Base-by-base conservation (phyloP, 2,888 invertebrate species). In the Eurytoma adleriae region DNA sequence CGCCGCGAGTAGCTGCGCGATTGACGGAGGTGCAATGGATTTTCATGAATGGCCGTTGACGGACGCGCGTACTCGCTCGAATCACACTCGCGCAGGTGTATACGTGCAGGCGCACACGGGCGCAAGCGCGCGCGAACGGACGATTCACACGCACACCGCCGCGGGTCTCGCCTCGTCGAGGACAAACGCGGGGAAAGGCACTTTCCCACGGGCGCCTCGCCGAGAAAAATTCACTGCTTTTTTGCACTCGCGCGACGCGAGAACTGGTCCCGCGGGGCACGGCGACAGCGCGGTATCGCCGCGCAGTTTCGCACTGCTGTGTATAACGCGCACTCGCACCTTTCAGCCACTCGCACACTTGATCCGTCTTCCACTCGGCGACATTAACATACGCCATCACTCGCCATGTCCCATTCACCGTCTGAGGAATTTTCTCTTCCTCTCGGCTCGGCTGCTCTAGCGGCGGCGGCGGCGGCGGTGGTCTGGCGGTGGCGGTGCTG, bases 271-370 rank as follows among this genome's bases (percentile, higher is more conserved):
- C n/a, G n/a, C 27, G n/a, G 40, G 24, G 24, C 24, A 24, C 24
- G 24, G 24, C 24, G 24, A 24, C 24, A 24, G 24, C 24, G 24
- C 1, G 24, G 24, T 24, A 2, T 24, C 24, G 24, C 24, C 40
- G 40, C 5, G 40, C 10, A 40, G 14, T 30, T 62, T 54, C 30
- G 27, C 30, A 62, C 16, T 61, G 5, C 24, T 14, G 14, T 10
- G 4, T 59, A 20, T 59, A 20, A 59, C 13, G 40, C 10, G 40
- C 40, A 10, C 50, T 71, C 87, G 82, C 91, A 96, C 97, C 97
- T 94, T 95, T 95, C 85, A 97, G 91, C 97, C 97, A 97, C 90
- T 97, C 96, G 84, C 95, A 96, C 86, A 97, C 97, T 93, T 97
- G 96, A 88, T 96, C 96, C 78, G 96, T 95, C 86, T 96, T 94